Evolutionary conservation across 2,797 vertebrate species (phyloP).

Genomic region (Taeniopygia guttata): DNA sequence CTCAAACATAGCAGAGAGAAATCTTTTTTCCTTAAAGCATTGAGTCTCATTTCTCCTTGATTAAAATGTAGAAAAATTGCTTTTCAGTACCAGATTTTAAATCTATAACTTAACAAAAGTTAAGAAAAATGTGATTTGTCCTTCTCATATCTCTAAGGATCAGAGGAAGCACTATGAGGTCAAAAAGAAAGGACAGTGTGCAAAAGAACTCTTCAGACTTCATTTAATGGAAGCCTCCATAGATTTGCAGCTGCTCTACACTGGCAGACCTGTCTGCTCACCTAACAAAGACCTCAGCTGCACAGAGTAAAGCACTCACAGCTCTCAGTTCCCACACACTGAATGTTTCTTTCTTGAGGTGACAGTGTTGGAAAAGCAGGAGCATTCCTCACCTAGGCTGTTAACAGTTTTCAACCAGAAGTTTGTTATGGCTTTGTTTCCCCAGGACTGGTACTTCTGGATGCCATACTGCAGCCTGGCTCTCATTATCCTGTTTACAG

Average conservation of each 20-base stretch:
- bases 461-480: constrained; percentile 87
- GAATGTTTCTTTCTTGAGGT: background rate
- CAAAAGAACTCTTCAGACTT: background rate
- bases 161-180: background rate
- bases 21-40: background rate
- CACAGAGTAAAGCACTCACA: background rate
- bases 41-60: background rate
- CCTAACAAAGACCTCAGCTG: background rate
- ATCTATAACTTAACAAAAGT: background rate
- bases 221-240: background rate
- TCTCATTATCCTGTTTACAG: constrained; percentile 87
- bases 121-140: background rate
- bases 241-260: background rate
- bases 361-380: background rate
- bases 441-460: constrained; percentile 78
- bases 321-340: background rate
- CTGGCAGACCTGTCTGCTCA: background rate
- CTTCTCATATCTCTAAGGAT: background rate
- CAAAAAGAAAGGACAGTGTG: background rate
- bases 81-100: background rate
- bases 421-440: background rate
- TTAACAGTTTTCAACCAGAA: background rate
- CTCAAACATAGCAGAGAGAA: background rate
- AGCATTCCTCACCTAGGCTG: background rate
- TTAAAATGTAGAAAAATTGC: background rate